Evolutionary conservation across 2,888 invertebrate genomes (phyloP).

Genomic region (Diaphora mendica): DNA sequence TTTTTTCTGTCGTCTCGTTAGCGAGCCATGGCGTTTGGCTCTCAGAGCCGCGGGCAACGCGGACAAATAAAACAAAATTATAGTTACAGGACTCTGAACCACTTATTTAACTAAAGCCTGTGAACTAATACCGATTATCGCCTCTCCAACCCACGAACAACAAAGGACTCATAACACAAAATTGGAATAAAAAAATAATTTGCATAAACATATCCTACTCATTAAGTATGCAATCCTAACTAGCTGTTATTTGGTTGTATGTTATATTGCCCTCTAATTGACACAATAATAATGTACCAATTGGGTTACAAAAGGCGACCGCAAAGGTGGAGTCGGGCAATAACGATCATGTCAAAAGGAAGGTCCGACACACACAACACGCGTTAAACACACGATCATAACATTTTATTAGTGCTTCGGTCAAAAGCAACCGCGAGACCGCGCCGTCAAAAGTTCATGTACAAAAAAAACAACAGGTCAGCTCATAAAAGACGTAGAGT

Average conservation of each 20-base stretch:
- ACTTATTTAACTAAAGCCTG: slow-evolving; percentile 83
- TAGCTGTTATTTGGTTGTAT: slow-evolving; percentile 76
- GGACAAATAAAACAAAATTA: slow-evolving; percentile 82
- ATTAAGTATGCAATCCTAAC: slow-evolving; percentile 62
- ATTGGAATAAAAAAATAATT: slow-evolving; percentile 54
- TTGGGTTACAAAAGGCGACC: slow-evolving; percentile 81
- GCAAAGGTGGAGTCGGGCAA: slow-evolving; percentile 80
- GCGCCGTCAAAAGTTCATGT: slow-evolving; percentile 83
- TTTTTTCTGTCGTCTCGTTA: slow-evolving; percentile 78
- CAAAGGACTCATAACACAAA: slow-evolving; percentile 59
- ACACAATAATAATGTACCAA: slow-evolving; percentile 83
- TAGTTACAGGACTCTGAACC: slow-evolving; percentile 80
- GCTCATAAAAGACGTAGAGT: slow-evolving; percentile 83
- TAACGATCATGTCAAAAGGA: slow-evolving; percentile 85
- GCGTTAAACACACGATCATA: slow-evolving; percentile 87
- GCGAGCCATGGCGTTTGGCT: slow-evolving; percentile 72
- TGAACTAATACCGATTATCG: slow-evolving; percentile 76
- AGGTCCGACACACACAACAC: slow-evolving; percentile 83
- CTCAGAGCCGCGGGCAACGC: slow-evolving; percentile 67
- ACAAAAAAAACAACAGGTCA: slow-evolving; percentile 81
- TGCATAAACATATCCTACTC: slow-evolving; percentile 64
- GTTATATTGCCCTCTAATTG: slow-evolving; percentile 80
- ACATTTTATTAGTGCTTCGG: slow-evolving; percentile 86
- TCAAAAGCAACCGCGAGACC: slow-evolving; percentile 84
- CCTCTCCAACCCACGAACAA: slow-evolving; percentile 66